Evolutionary conservation across 2,797 vertebrate species (phyloP), one percentile per base, ranked within the genome.

Genomic region (Bucorvus abyssinicus): DNA sequence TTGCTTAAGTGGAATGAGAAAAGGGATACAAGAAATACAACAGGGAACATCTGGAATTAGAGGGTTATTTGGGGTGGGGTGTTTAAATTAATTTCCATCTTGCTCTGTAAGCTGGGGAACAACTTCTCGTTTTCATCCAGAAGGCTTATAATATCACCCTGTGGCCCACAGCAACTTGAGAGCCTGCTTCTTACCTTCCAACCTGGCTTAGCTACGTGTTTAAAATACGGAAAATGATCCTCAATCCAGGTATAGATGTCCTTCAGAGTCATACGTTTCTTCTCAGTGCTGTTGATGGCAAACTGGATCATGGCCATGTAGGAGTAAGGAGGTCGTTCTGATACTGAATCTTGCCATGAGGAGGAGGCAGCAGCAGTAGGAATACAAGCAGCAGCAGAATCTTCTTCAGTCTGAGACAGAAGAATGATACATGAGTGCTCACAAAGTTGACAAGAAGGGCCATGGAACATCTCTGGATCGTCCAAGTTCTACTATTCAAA

Each of bases 231-330:
- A 85, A 99, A 99, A 84, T 99, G 98, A 60, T 99, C 98, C 97
- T 99, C 99, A 21, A 99, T 99, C 99, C 99, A 99, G 29, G 97
- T 98, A 73, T 99, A 99, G 97, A 99, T 99, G 94, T 99, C 99
- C 82, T 99, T 99, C 87, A 99, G 97, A 7, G 99, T 99, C 99
- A 99, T 99, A 92, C 97, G 98, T 93, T 98, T 98, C 95, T 96
- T 98, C 80, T 98, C 98, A 2, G 98, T 98, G 91, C 99, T 99
- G 97, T 99, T 99, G 97, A 99, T 99, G 13, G 99, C 99, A 80
- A 99, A 99, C 90, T 99, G 99, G 95, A 99, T 99, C 98, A 99
- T 99, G 84, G 98, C 99, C 99, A 99, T 99, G 97, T 99, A 99
- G 82, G 99, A 99, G 93, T 99, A 99, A 0, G 99, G 99, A 0